Evolutionary conservation across 2,797 vertebrate species (phyloP), one percentile per base, ranked within the genome.

Genomic region (Cossypha caffra): DNA sequence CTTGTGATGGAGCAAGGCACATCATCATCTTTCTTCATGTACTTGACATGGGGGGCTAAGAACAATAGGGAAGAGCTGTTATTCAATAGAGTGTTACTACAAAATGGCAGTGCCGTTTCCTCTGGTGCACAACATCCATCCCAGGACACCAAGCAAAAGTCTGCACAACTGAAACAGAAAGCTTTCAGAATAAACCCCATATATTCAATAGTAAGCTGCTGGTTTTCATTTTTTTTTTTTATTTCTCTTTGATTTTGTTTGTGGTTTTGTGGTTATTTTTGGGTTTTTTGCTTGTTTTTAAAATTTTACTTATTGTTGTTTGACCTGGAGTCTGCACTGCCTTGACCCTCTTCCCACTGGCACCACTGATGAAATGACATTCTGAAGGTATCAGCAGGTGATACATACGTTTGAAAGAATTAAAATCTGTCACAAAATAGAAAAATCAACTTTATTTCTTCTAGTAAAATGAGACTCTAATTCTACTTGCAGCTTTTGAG

Each of bases 1-100:
- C 98, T 98, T 15, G 99, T 99, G 97, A 99, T 99, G 47, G 99
- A 99, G 95, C 99, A 99, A 4, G 99, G 99, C 68, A 98, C 98
- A 31, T 98, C 94, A 4, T 98, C 98, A 55, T 98, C 98, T 91
- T 99, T 99, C 69, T 98, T 98, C 2, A 99, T 98, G 85, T 99
- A 99, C 93, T 98, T 95, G 68, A 99, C 99, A n/a, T 99, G 98
- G 40, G 99, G 98, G 63, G 98, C 99, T 99, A 57, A n/a, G 55
- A 91, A 37, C 16, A 83, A 80, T 1, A 71, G 55, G 86, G 92
- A 55, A 92, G 42, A 61, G 37, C 8, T 73, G 64, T 66, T 40
- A 76, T 16, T 95, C 69, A 75, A 11, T 9, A 18, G 9, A 71
- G 16, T n/a, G 67, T 10, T 29, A 64, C 69, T 43, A 33, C 31